Base-by-base conservation (phyloP, 2,797 vertebrate genomes). In the Ispidina picta region DNA sequence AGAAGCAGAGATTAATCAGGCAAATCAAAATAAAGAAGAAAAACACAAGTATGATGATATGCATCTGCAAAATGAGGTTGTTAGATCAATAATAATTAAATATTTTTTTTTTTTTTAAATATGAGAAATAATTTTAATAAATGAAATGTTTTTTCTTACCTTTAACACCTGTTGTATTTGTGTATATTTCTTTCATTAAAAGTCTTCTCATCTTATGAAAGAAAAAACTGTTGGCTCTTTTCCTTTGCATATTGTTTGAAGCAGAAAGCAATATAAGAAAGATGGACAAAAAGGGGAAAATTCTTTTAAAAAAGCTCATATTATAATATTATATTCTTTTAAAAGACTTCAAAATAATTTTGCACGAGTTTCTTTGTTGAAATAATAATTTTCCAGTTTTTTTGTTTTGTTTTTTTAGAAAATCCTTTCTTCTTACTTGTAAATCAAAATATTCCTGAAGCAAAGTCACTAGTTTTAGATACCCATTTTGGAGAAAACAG, bases 11-110 rank as follows among this genome's bases (percentile, higher is more conserved):
- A 54, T n/a, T 71, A 90, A 82, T 74, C 58, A 93, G 21, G 11
- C 46, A 86, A 93, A 92, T 86, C 21, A 85, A 89, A 94, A 71
- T 80, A 71, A 83, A 87, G 68, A 71, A 55, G 15, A 64, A 81
- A 83, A 86, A 86, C 13, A 33, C 8, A 35, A 83, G 21, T 65
- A 43, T 75, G 48, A 75, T 88, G 49, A 78, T 25, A 19, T 62
- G 8, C 26, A 29, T 68, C 33, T 71, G 17, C 39, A 81, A 89
- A 91, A 64, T 69, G 14, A 83, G 9, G 7, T 11, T 26, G 5
- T 72, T 83, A 74, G 7, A 25, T 44, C 33, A 74, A 51, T 58
- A 12, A 29, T 89, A 88, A 90, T 82, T 81, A 83, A 80, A 56
- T 31, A 18, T 69, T 55, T 84, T 35, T 77, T 82, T 49, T n/a